These are phyloP conservation scores for Rhaphigaster nebulosa DNA, from an alignment of 2,888 invertebrate species.

Conservation along the genomic window DNA sequence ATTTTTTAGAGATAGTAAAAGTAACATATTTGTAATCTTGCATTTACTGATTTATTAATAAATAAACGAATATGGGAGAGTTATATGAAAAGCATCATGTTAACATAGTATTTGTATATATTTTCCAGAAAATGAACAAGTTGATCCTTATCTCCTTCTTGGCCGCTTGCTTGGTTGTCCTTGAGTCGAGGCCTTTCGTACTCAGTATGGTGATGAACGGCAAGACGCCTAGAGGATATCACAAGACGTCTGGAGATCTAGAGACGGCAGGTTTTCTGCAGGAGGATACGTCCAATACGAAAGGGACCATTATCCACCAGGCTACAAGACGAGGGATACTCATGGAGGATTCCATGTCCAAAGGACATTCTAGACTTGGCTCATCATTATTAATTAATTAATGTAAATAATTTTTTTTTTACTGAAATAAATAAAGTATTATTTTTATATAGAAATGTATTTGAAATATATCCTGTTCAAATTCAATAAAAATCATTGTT, in stretches of 20 bases:
- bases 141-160: not conserved
- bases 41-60: no score
- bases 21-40: no score
- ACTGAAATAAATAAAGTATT: no score
- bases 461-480: no score
- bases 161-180: not conserved
- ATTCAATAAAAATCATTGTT: no score
- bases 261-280: conserved; percentile 52
- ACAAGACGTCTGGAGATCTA: conserved; percentile 56
- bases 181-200: not conserved
- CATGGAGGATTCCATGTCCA: conserved; percentile 56
- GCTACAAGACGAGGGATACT: conserved; percentile 40
- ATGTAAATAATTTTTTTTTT: not conserved
- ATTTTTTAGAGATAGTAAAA: no score
- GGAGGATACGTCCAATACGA: conserved; percentile 59
- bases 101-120: no score
- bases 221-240: conserved; percentile 26
- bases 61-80: no score
- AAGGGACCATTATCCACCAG: conserved; percentile 49
- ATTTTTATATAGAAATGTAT: no score
- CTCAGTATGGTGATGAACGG: not conserved
- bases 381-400: not conserved
- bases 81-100: no score
- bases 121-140: conserved; percentile 1
- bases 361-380: conserved; percentile 7